These are phyloP conservation scores for Epsilonema sp. DNA, from an alignment of 2,888 invertebrate species.

Conservation along the genomic window DNA sequence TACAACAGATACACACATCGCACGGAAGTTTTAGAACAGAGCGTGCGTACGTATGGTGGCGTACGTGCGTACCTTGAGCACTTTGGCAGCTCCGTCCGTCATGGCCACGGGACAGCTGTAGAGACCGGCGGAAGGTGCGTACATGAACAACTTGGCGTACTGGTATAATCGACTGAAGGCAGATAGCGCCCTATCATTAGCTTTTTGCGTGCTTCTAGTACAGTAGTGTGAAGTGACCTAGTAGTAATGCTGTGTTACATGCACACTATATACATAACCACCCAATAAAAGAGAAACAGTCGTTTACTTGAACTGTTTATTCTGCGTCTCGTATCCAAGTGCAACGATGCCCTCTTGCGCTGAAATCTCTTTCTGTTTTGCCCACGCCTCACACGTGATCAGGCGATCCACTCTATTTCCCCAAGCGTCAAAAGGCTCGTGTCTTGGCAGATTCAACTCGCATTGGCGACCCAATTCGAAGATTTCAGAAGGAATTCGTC, in stretches of 20 bases:
- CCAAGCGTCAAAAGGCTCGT: slow-evolving; percentile 38
- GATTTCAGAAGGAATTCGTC: slow-evolving; percentile 35
- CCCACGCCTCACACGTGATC: slow-evolving; percentile 33
- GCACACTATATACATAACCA: no score
- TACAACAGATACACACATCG: no score
- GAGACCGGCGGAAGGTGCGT: slow-evolving; percentile 37
- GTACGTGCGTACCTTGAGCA: slow-evolving; percentile 33
- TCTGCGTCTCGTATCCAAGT: slow-evolving; percentile 31
- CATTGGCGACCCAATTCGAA: slow-evolving; percentile 33
- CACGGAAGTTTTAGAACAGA: no score
- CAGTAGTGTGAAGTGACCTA: no score
- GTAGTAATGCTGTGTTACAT: no score
- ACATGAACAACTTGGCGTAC: slow-evolving; percentile 37
- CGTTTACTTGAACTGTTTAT: background rate
- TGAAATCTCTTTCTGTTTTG: slow-evolving; percentile 35
- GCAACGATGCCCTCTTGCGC: slow-evolving; percentile 40
- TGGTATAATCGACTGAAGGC: slow-evolving; percentile 14
- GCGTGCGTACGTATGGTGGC: no score
- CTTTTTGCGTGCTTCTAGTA: no score
- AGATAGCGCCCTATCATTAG: no score
- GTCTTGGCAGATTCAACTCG: slow-evolving; percentile 35
- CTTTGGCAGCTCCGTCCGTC: slow-evolving; percentile 42
- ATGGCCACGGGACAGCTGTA: slow-evolving; percentile 41
- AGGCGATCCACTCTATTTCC: slow-evolving; percentile 29
- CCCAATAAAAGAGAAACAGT: no score